Percentiles rank a stretch among this genome's conserved stretches.
Conservation (phyloP, 2,113 vertebrate species). For the Ibidorhyncha struthersii region DNA sequence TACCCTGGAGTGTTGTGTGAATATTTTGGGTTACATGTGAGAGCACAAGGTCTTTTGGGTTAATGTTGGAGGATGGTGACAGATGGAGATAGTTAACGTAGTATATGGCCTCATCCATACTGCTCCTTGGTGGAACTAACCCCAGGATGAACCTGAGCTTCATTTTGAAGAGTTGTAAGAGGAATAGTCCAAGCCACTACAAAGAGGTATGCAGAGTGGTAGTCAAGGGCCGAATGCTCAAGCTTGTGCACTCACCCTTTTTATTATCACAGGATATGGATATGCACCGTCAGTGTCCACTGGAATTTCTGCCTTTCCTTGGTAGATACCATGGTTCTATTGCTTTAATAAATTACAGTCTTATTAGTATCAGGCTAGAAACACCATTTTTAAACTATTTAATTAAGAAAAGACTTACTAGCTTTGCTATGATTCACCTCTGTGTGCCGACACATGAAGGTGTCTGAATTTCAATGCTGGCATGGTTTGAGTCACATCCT, state of each 20-base stretch:
- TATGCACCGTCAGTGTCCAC: background rate
- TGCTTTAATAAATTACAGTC: background rate
- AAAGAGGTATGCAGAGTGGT: background rate
- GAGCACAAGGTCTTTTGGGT: slow-evolving; percentile 1
- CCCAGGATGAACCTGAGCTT: slow-evolving; percentile 2
- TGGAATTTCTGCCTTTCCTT: background rate
- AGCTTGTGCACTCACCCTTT: background rate
- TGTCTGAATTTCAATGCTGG: slow-evolving; percentile 33
- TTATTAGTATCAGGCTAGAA: background rate
- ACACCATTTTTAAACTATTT: background rate
- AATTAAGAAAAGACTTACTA: background rate
- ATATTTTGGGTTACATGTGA: slow-evolving; percentile 43
- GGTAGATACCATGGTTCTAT: background rate
- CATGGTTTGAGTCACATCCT: background rate
- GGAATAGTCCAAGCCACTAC: background rate
- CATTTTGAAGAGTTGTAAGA: background rate
- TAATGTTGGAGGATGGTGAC: slow-evolving; percentile 38
- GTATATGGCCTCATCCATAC: background rate
- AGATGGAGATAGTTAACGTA: slow-evolving; percentile 26
- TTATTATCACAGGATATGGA: background rate
- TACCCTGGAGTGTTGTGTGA: slow-evolving; percentile 42
- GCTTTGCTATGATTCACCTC: background rate
- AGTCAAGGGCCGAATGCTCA: background rate
- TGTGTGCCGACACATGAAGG: background rate
- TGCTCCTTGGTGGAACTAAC: slow-evolving; percentile 4